Percentiles rank a stretch among this genome's conserved stretches.
Conservation (phyloP, 2,888 invertebrate genomes). For the Epistrophe eligans region DNA sequence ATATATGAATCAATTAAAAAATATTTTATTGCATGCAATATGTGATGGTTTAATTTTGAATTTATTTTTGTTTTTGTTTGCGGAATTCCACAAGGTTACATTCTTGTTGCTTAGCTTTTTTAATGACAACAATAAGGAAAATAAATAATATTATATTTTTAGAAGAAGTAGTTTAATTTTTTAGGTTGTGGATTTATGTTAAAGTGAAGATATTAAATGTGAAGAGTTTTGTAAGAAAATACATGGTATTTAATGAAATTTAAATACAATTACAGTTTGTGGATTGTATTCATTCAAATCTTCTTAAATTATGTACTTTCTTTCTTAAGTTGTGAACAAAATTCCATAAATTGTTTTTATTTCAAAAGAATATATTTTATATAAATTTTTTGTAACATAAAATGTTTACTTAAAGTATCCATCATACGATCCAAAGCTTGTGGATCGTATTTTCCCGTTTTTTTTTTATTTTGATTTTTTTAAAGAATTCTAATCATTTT, state of each 20-base stretch:
- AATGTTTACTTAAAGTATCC: background rate
- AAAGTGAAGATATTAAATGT: background rate
- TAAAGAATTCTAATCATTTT: background rate
- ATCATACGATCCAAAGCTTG: background rate
- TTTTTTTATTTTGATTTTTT: background rate
- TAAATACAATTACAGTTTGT: background rate
- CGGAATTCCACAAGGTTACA: constrained; percentile 2
- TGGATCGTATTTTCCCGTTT: constrained; percentile 16
- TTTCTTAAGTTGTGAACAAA: background rate
- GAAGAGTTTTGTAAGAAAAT: background rate
- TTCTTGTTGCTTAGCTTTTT: background rate
- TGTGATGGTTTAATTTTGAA: background rate
- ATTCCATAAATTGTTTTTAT: background rate
- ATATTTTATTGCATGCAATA: background rate
- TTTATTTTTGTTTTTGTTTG: background rate
- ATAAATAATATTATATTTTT: background rate
- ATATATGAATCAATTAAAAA: background rate
- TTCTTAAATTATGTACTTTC: background rate
- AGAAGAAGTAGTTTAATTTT: background rate
- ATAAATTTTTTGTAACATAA: background rate
- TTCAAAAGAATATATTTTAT: background rate
- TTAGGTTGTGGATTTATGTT: background rate
- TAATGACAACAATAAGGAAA: background rate
- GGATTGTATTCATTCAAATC: background rate
- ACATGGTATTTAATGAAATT: background rate